Base-by-base conservation (phyloP, 2,888 invertebrate species). In the Hoplodrina blanda region DNA sequence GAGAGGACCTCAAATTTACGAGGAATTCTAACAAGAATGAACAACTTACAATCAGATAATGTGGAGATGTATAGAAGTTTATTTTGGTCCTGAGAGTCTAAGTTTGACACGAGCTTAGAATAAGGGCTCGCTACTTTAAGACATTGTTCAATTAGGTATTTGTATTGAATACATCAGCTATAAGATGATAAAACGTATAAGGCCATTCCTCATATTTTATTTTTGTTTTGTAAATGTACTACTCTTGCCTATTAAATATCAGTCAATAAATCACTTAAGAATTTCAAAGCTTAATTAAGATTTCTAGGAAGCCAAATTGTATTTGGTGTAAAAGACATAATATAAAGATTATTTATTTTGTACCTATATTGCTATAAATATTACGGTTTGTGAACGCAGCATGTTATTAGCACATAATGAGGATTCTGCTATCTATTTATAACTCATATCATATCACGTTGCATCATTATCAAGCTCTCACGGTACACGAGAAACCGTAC, bases 41-140 rank as follows among this genome's bases (percentile, higher is more conserved):
- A 73, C 67, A 68, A 76, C 55, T 73, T 82, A 66, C 60, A 79
- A 79, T 70, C 64, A 65, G 68, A 78, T 67, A 73, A 73, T 69
- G 52, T 53, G 41, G 46, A 73, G 53, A 63, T 54, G 60, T 67
- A 59, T 59, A 67, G 52, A 62, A 67, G 66, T 75, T 75, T 77
- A 64, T 72, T 64, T 65, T 56, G 52, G 44, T 59, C 70, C 53
- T 75, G 30, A 61, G 20, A 52, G 54, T 46, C 50, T 49, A 50
- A 76, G 44, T 59, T 62, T 11, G 49, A 0, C 46, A 69, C 56
- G 56, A 69, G 71, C 19, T 25, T 46, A 44, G 76, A 69, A 75
- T 72, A 57, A 41, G 37, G 15, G 11, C 33, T 19, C 20, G 33
- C 66, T 53, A 20, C 65, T 50, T 53, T 53, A n/a, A 8, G 50